Base-by-base conservation (phyloP, 2,113 vertebrate species). In the Ia io region DNA sequence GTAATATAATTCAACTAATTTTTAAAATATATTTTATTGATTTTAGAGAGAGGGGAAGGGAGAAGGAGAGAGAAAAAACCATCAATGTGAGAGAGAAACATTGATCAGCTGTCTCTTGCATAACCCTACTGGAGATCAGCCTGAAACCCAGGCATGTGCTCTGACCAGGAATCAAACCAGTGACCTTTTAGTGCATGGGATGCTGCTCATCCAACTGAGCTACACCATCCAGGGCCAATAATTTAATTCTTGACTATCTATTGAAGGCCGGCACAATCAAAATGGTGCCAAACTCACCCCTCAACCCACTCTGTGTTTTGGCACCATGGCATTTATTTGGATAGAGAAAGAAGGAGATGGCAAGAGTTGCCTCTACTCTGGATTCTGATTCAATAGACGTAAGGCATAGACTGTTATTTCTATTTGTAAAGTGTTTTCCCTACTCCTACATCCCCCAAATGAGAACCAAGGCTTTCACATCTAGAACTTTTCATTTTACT, bases 401-500 rank as follows among this genome's bases (percentile, higher is more conserved):
- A 82, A 93, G 47, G 16, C 37, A 53, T 59, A 95, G 11, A 28
- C 61, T 92, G 37, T 9, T 13, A 92, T 87, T 91, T 83, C 49
- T 37, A 42, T 91, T 95, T 94, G 49, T 16, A 86, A 84, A 84
- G 37, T 91, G 23, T 84, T 95, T 84, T 84, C 23, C n/a, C 18
- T 35, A 91, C 32, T 74, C 56, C n/a, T 23, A 56, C 14, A 63
- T 6, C 4, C 8, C 49, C 44, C 28, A 94, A 96, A 74, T 91
- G 47, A 79, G 28, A 87, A 80, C n/a, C 5, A 51, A 78, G 40
- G 51, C 53, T 69, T 95, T 83, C 73, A 28, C 23, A 40, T 86
- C 79, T 86, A 91, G 37, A 89, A 23, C 35, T 67, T 84, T 78
- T 63, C n/a, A 2, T 84, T 30, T 83, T 61, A 85, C 77, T 93